Evolutionary conservation across 1,140 invertebrate species (phyloP).

Genomic region (Drosophila sechellia): DNA sequence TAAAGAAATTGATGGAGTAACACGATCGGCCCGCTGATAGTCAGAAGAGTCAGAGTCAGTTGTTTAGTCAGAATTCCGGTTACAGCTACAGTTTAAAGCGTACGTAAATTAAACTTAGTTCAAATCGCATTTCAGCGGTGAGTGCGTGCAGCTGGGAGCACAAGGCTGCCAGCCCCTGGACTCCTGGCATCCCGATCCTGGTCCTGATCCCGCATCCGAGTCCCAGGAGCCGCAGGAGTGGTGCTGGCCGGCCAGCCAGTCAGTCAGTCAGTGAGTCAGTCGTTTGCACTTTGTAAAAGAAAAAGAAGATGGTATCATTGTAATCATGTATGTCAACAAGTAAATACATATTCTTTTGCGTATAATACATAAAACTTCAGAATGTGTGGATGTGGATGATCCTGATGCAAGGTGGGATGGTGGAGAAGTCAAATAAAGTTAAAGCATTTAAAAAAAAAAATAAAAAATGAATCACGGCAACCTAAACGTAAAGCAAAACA

Average conservation of each 20-base stretch:
- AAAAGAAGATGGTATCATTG: conserved; percentile 48
- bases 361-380: conserved; percentile 46
- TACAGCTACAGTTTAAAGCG: conserved; percentile 66
- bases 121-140: conserved; percentile 46
- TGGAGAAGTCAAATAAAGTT: conserved; percentile 71
- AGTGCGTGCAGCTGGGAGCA: conserved; percentile 7
- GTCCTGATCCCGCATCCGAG: too few species aligned
- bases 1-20: conserved; percentile 27
- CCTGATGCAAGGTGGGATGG: conserved; percentile 43
- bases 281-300: conserved; percentile 48
- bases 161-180: not conserved
- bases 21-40: conserved; percentile 60
- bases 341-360: conserved; percentile 48
- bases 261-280: conserved; percentile 32
- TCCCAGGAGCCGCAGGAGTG: too few species aligned
- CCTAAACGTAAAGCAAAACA: conserved; percentile 52
- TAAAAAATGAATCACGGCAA: conserved; percentile 57
- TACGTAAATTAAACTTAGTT: conserved; percentile 76
- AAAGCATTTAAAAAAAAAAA: conserved; percentile 76
- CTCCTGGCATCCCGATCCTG: too few species aligned
- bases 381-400: conserved; percentile 53
- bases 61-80: conserved; percentile 66
- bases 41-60: conserved; percentile 29
- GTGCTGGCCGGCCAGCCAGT: conserved; percentile 3
- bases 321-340: conserved; percentile 44